A percentile compares a stretch with the other conserved stretches of the same genome.
These are phyloP conservation scores for Drosophila monieri DNA, from an alignment of 2,888 invertebrate genomes.

Conservation along the genomic window DNA sequence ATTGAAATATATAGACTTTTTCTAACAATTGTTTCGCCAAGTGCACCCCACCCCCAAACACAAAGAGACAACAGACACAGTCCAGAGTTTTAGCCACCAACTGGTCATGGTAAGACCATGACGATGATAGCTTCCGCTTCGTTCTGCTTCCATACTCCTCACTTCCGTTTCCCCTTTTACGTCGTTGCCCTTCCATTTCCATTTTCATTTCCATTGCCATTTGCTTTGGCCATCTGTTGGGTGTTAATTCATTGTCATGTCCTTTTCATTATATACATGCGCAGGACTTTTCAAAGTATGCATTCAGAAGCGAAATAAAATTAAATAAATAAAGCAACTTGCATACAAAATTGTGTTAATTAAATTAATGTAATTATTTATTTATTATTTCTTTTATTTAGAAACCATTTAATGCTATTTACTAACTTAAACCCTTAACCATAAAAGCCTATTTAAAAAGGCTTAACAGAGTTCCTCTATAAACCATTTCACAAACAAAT, in stretches of 20 bases:
- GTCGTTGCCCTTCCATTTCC: neutral
- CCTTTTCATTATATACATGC: constrained; percentile 57
- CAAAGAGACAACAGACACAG: constrained; percentile 33
- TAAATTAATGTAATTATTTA: neutral
- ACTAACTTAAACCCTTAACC: neutral
- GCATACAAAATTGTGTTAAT: neutral
- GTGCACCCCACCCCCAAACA: constrained; percentile 2
- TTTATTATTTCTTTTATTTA: neutral
- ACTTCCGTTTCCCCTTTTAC: constrained; percentile 29
- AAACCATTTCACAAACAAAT: constrained; percentile 28
- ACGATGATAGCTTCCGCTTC: constrained; percentile 47
- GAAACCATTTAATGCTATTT: neutral
- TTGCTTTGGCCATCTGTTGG: constrained; percentile 44
- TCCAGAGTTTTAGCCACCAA: constrained; percentile 40
- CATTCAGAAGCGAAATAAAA: neutral
- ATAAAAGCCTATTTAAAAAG: constrained; percentile 14
- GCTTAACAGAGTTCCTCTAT: constrained; percentile 4
- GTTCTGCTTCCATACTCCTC: constrained; percentile 27
- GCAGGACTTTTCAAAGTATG: constrained; percentile 1
- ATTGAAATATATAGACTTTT: neutral
- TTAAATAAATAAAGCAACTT: neutral
- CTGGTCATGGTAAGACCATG: constrained; percentile 35
- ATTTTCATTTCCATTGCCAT: constrained; percentile 8
- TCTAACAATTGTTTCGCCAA: neutral
- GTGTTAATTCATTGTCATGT: constrained; percentile 66